A percentile compares a stretch with the other conserved stretches of the same genome.
Evolutionary conservation across 1,140 invertebrate genomes (phyloP).

Genomic region (Triops cancriformis): DNA sequence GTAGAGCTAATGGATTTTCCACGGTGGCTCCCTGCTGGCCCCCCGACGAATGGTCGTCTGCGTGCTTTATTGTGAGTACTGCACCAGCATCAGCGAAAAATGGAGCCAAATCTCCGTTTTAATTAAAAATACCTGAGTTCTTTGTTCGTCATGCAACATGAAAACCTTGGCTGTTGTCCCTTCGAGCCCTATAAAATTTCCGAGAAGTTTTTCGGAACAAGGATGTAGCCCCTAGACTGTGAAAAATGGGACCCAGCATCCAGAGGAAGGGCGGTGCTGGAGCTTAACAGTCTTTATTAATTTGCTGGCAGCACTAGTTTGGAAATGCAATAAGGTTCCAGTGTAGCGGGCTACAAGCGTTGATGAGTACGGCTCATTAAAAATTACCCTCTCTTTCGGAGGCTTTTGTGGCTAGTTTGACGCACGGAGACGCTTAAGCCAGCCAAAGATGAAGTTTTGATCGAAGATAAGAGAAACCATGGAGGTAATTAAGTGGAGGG

Average conservation of each 20-base stretch:
- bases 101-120: slow-evolving; percentile 3
- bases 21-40: slow-evolving; percentile 11
- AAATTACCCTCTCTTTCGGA: background rate
- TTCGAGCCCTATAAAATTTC: background rate
- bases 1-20: slow-evolving; percentile 13
- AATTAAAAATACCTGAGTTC: slow-evolving; percentile 6
- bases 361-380: slow-evolving; percentile 10
- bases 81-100: background rate
- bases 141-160: slow-evolving; percentile 5
- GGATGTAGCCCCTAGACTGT: background rate
- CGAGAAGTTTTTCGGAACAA: background rate
- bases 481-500: background rate
- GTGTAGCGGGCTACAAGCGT: background rate
- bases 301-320: background rate
- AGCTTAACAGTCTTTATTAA: slow-evolving; percentile 1
- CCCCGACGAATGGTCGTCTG: slow-evolving; percentile 5
- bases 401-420: background rate
- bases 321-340: background rate
- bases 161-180: background rate
- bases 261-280: background rate
- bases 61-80: slow-evolving; percentile 13
- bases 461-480: background rate
- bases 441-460: background rate
- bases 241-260: slow-evolving; percentile 1
- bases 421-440: background rate